Evolutionary conservation across 2,113 vertebrate species (phyloP).

Genomic region (Cavia aperea): DNA sequence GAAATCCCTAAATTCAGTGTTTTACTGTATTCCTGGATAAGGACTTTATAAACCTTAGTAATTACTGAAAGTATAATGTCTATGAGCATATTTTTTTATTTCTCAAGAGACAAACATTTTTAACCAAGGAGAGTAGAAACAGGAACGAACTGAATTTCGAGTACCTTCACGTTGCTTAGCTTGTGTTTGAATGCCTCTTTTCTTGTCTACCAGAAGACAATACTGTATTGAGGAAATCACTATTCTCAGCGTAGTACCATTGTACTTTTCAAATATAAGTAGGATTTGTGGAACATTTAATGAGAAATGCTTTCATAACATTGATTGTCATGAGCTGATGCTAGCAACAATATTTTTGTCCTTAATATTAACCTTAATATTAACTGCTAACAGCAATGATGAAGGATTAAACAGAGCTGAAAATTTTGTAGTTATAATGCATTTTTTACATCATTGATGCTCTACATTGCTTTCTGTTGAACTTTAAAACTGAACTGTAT

Average conservation of each 20-base stretch:
- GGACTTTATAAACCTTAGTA: background rate
- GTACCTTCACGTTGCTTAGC: background rate
- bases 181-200: background rate
- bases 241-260: background rate
- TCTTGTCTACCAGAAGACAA: background rate
- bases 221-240: background rate
- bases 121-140: background rate
- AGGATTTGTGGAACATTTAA: background rate
- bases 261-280: background rate
- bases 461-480: background rate
- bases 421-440: background rate
- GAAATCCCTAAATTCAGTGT: background rate
- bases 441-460: background rate
- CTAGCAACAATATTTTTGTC: background rate
- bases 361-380: background rate
- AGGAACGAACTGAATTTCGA: background rate
- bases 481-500: background rate
- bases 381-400: background rate
- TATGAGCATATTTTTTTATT: background rate
- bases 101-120: background rate
- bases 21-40: background rate
- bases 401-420: background rate
- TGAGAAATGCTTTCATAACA: background rate
- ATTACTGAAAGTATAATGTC: slow-evolving; percentile 11
- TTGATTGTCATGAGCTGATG: background rate